Base-by-base conservation (phyloP, 2,888 invertebrate genomes). In the Lottia gigantea region DNA sequence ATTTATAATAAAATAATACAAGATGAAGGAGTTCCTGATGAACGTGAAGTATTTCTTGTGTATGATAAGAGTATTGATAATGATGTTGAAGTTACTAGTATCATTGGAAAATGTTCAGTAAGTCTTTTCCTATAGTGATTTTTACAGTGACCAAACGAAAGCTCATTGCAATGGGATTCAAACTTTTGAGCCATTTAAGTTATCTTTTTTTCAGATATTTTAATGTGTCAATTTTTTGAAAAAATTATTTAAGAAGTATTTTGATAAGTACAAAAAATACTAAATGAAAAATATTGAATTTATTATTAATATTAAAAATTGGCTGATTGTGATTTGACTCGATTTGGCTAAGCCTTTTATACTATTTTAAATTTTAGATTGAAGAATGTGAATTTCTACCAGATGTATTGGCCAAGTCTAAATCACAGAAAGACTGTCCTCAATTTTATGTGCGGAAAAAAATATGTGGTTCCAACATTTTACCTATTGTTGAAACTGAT, bases 81-180 rank as follows among this genome's bases (percentile, higher is more conserved):
- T 19, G 80, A 83, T 8, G 80, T 87, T 26, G 84, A 84, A 61
- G 68, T 85, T 11, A 77, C 82, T 64, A 81, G 80, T 25, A 75
- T 87, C 25, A 66, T 84, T 23, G 85, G 81, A 15, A 82, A 80
- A 73, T 86, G 86, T 77, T 72, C 80, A 78, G 87, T 85, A 71
- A 66, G 73, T 63, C 1, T 14, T 26, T 12, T 8, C 11, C 11
- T 8, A 40, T 40, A 6, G 40, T 40, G 8, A 11, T 8, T 8
- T 40, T 40, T 40, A 40, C 40, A 40, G 7, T 40, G 2, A 11
- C 40, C 40, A 40, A n/a, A n/a, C n/a, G n/a, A n/a, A n/a, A n/a
- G n/a, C n/a, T n/a, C n/a, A n/a, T n/a, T n/a, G n/a, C n/a, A n/a
- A n/a, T n/a, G n/a, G n/a, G n/a, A n/a, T n/a, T n/a, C n/a, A n/a